Evolutionary conservation across 2,113 vertebrate genomes (phyloP).

Genomic region (Cairina moschata): DNA sequence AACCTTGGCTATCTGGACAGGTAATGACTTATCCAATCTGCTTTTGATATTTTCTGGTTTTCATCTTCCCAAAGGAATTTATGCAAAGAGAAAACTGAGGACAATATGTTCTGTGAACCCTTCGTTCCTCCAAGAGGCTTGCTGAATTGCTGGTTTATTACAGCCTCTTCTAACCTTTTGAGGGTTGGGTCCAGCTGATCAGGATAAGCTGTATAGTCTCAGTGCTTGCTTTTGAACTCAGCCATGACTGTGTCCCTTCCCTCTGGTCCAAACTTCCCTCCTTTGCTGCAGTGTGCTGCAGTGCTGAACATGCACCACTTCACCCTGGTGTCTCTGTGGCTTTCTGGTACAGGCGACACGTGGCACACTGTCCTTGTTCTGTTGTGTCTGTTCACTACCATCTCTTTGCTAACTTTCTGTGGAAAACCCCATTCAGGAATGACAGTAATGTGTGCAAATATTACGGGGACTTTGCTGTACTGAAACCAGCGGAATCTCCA

Average conservation of each 20-base stretch:
- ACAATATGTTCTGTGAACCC: not conserved
- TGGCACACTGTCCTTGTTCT: not conserved
- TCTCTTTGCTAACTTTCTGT: not conserved
- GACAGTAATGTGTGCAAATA: not conserved
- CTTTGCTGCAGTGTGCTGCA: not conserved
- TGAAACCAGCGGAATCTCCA: not conserved
- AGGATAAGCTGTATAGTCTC: not conserved
- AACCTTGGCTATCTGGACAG: not conserved
- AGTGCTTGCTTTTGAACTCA: not conserved
- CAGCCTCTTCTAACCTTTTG: not conserved
- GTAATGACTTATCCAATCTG: not conserved
- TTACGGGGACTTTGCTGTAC: not conserved
- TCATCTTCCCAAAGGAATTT: not conserved
- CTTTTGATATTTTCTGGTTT: not conserved
- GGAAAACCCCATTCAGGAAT: not conserved
- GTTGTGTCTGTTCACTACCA: not conserved
- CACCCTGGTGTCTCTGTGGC: not conserved
- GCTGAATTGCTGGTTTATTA: not conserved
- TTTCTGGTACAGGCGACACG: not conserved
- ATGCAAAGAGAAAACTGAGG: not conserved
- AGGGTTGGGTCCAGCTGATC: not conserved
- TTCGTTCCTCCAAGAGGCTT: not conserved
- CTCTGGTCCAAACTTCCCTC: not conserved
- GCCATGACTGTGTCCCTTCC: not conserved
- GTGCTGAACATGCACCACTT: not conserved